Conservation (phyloP, 2,113 vertebrate genomes). For the Prietella phreatophila region DNA sequence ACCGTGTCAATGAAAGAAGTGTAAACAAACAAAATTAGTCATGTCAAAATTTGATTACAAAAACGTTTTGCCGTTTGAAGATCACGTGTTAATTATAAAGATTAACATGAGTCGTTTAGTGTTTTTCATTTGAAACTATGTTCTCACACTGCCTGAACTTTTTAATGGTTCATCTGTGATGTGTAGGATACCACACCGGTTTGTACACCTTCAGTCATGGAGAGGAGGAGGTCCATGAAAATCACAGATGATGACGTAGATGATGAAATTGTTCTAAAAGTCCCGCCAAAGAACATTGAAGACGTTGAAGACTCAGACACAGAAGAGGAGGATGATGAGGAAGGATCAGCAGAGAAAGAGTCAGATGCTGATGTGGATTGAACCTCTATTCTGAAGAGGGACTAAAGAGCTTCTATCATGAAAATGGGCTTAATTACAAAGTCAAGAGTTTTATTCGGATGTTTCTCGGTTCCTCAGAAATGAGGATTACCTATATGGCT, state of each 20-base stretch:
- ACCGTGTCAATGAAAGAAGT: background rate
- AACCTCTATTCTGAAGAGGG: slow-evolving; percentile 12
- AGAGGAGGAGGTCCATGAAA: slow-evolving; percentile 76
- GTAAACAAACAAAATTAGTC: background rate
- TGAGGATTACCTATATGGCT: background rate
- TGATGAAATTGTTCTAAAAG: slow-evolving; percentile 78
- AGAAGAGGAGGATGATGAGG: slow-evolving; percentile 47
- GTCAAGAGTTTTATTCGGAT: slow-evolving; percentile 18
- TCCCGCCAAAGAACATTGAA: slow-evolving; percentile 56
- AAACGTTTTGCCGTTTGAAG: background rate
- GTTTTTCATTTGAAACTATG: background rate
- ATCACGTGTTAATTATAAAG: background rate
- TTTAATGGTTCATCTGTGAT: background rate
- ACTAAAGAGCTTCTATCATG: background rate
- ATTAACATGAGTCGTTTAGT: background rate
- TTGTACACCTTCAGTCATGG: slow-evolving; percentile 84
- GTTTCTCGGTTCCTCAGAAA: background rate
- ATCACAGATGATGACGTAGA: slow-evolving; percentile 49
- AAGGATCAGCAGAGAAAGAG: slow-evolving; percentile 29
- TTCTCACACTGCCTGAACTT: background rate
- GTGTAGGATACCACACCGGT: slow-evolving; percentile 80
- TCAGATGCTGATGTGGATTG: background rate
- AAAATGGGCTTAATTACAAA: slow-evolving; percentile 9
- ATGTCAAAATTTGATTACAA: background rate
- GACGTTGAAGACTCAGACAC: slow-evolving; percentile 44